Evolutionary conservation across 2,113 vertebrate genomes (phyloP).

Genomic region (Spizaetus ornatus): DNA sequence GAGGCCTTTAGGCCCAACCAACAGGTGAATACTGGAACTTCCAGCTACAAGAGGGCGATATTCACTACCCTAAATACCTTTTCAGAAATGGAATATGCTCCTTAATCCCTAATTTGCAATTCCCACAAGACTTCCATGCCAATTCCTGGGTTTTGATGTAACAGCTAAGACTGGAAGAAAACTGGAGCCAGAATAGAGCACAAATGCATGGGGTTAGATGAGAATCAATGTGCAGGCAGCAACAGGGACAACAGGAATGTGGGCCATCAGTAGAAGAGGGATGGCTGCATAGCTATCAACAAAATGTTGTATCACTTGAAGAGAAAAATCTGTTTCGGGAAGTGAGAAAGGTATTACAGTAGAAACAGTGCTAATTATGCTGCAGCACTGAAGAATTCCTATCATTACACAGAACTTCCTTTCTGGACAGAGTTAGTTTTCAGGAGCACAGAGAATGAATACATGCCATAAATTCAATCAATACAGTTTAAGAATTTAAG

Average conservation of each 20-base stretch:
- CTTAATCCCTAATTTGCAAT: not conserved
- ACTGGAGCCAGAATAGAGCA: not conserved
- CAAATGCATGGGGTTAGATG: not conserved
- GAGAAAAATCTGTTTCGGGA: not conserved
- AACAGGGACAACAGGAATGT: not conserved
- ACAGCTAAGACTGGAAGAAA: not conserved
- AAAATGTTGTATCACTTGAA: not conserved
- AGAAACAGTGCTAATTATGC: not conserved
- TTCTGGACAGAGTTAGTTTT: not conserved
- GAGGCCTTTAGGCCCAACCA: not conserved
- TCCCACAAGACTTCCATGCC: not conserved
- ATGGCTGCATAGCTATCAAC: not conserved
- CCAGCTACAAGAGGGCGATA: not conserved
- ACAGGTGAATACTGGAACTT: not conserved
- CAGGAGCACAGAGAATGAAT: not conserved
- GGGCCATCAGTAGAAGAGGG: not conserved
- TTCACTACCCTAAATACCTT: not conserved
- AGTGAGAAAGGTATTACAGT: not conserved
- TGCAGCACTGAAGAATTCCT: not conserved
- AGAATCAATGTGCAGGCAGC: not conserved
- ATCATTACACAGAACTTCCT: not conserved
- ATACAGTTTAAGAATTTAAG: slow-evolving; percentile 15
- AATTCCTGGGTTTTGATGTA: not conserved
- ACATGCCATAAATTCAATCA: not conserved
- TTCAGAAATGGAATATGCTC: not conserved